These are phyloP conservation scores for Delphinus delphis DNA, from an alignment of 2,113 vertebrate species.

Conservation along the genomic window DNA sequence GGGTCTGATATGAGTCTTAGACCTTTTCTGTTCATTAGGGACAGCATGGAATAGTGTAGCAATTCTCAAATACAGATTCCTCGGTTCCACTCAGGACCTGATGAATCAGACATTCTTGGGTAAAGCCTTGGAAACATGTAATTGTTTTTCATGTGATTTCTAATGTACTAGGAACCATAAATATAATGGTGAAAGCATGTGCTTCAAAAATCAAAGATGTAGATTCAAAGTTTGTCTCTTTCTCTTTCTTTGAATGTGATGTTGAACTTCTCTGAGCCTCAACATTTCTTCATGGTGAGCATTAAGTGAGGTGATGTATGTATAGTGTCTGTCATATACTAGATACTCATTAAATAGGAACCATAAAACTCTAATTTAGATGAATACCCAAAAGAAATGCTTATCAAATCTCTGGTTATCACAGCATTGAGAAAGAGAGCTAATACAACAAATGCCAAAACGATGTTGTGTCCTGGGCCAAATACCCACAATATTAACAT, in stretches of 20 bases:
- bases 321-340: not conserved
- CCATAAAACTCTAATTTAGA: not conserved
- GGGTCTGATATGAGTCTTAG: not conserved
- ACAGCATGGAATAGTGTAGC: not conserved
- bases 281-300: not conserved
- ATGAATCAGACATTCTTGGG: not conserved
- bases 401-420: not conserved
- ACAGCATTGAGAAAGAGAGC: not conserved
- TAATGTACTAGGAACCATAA: not conserved
- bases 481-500: not conserved
- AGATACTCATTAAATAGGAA: not conserved
- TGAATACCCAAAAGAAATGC: not conserved
- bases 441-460: constrained; percentile 17
- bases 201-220: not conserved
- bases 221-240: not conserved
- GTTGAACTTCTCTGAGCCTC: not conserved
- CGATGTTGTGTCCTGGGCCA: not conserved
- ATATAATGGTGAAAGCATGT: not conserved
- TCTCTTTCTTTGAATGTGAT: not conserved
- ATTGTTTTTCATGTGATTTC: not conserved
- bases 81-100: not conserved
- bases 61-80: not conserved
- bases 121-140: not conserved
- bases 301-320: not conserved
- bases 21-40: not conserved